A percentile compares a stretch with the other conserved stretches of the same genome.
Evolutionary conservation across 92 coral and sea anemone genomes (phyloP).

Genomic region (Desmophyllum pertusum): DNA sequence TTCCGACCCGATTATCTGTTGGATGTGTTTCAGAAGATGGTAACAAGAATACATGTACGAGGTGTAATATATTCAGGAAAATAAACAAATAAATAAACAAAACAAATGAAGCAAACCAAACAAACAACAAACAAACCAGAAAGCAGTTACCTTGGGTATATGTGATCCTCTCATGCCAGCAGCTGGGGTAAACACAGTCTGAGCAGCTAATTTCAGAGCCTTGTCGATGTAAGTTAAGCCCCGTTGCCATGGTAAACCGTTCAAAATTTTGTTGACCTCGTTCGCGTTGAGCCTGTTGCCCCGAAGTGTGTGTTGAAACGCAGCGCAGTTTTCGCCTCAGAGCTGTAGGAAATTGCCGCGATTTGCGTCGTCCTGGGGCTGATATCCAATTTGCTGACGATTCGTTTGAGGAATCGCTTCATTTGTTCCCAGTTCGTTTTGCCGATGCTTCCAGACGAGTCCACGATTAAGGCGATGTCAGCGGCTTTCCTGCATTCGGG

Average conservation of each 20-base stretch:
- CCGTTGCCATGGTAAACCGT: slow-evolving; percentile 50
- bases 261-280: slow-evolving; percentile 38
- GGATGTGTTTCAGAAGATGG: too few species aligned
- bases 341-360: slow-evolving; percentile 70
- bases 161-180: slow-evolving; percentile 58
- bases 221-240: slow-evolving; percentile 75
- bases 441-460: slow-evolving; percentile 86
- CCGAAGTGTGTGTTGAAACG: slow-evolving; percentile 52
- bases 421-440: slow-evolving; percentile 54
- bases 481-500: slow-evolving; percentile 32
- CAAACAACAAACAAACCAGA: background rate
- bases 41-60: too few species aligned
- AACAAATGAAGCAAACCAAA: background rate
- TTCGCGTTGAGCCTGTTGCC: slow-evolving; percentile 26
- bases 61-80: background rate
- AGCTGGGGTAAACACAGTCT: slow-evolving; percentile 43
- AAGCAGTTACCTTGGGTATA: slow-evolving; percentile 16
- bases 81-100: too few species aligned
- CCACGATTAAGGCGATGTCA: slow-evolving; percentile 74
- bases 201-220: slow-evolving; percentile 47
- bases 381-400: slow-evolving; percentile 56
- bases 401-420: slow-evolving; percentile 52
- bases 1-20: too few species aligned
- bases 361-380: slow-evolving; percentile 66
- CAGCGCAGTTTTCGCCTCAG: slow-evolving; percentile 43